Evolutionary conservation across 2,888 invertebrate species (phyloP).

Genomic region (Piscicola geometra): DNA sequence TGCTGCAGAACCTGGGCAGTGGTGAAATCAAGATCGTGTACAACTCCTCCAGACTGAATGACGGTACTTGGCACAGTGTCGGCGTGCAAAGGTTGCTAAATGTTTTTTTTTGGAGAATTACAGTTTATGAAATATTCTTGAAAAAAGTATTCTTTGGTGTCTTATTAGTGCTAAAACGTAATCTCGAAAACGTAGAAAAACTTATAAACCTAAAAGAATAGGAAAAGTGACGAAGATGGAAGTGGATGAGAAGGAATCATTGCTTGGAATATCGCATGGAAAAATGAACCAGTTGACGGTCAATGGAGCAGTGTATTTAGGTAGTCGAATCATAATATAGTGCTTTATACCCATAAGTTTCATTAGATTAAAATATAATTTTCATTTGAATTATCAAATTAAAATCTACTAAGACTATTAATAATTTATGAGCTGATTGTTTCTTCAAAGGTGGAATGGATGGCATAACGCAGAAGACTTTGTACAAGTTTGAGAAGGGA

Average conservation of each 20-base stretch:
- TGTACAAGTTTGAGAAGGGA: slow-evolving; percentile 67
- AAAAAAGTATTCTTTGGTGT: neutral
- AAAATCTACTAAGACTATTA: neutral
- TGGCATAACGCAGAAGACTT: slow-evolving; percentile 63
- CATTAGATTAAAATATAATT: neutral
- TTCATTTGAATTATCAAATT: neutral
- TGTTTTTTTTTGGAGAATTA: no score
- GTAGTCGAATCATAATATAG: no score
- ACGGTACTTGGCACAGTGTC: slow-evolving; percentile 79
- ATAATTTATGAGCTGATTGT: neutral
- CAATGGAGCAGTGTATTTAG: slow-evolving; percentile 81
- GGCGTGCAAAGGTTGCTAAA: slow-evolving; percentile 70
- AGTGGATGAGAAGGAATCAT: slow-evolving; percentile 77
- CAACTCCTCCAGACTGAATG: slow-evolving; percentile 78
- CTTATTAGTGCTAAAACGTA: neutral
- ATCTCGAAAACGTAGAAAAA: no score
- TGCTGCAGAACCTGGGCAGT: slow-evolving; percentile 68
- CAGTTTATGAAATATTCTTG: neutral
- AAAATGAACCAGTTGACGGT: slow-evolving; percentile 75
- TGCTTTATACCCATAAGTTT: neutral
- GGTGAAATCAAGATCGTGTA: slow-evolving; percentile 79
- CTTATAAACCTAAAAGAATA: neutral
- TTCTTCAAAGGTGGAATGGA: slow-evolving; percentile 69
- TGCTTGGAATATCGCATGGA: slow-evolving; percentile 77
- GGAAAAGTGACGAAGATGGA: slow-evolving; percentile 59